phyloP scores from a whole-genome alignment of 2,113 vertebrate genomes.

The Syngnathus typhle region DNA sequence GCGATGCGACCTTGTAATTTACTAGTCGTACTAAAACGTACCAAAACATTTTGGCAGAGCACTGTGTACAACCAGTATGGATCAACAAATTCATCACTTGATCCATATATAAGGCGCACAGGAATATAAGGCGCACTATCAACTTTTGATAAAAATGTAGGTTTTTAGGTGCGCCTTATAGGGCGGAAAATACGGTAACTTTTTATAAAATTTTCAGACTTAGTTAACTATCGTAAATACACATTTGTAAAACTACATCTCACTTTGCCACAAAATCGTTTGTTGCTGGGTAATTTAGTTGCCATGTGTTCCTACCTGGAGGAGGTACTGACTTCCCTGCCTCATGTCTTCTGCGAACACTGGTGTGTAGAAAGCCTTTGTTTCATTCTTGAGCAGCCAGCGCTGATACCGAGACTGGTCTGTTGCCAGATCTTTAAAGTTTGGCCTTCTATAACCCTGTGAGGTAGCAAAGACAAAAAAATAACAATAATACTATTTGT shows the following conservation, averaged over 20 bases:
- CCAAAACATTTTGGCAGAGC: too few species aligned
- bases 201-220: too few species aligned
- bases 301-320: conserved; percentile 76
- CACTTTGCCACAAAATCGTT: not conserved
- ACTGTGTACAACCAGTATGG: too few species aligned
- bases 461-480: conserved; percentile 9
- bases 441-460: conserved; percentile 87
- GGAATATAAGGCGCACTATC: too few species aligned
- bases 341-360: conserved; percentile 92
- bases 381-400: conserved; percentile 91
- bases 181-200: too few species aligned
- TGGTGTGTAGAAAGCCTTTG: conserved; percentile 90
- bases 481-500: too few species aligned
- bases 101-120: too few species aligned
- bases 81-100: too few species aligned
- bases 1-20: too few species aligned
- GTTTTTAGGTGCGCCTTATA: too few species aligned
- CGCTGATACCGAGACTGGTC: conserved; percentile 87
- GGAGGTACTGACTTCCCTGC: conserved; percentile 87
- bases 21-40: too few species aligned
- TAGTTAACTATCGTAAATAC: not conserved
- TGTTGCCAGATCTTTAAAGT: conserved; percentile 85
- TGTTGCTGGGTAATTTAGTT: not conserved
- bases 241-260: not conserved
- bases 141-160: too few species aligned